phyloP scores from a whole-genome alignment of 2,888 invertebrate species.

The Aporophyla lueneburgensis region DNA sequence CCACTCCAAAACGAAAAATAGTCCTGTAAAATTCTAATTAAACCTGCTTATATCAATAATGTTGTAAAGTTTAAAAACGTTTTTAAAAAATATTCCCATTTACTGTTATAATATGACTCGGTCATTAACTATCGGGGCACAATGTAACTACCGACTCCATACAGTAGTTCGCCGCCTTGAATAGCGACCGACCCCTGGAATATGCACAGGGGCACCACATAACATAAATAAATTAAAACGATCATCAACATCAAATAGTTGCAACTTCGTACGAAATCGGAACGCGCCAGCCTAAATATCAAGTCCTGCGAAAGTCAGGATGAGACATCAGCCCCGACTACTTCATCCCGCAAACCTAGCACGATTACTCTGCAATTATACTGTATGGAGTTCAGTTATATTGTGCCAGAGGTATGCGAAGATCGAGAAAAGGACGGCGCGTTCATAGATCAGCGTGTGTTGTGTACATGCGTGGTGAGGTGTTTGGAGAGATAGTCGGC shows the following conservation, averaged over 20 bases:
- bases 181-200: constrained; percentile 22
- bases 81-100: constrained; percentile 89
- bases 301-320: constrained; percentile 18
- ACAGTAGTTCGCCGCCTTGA: constrained; percentile 33
- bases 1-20: constrained; percentile 86
- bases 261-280: constrained; percentile 50
- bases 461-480: constrained; percentile 97
- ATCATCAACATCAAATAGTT: constrained; percentile 25
- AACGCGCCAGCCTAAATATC: constrained; percentile 67
- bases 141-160: constrained; percentile 55
- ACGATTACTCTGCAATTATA: constrained; percentile 29
- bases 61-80: constrained; percentile 88
- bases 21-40: constrained; percentile 86
- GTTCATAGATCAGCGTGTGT: constrained; percentile 90
- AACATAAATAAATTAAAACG: constrained; percentile 37
- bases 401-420: constrained; percentile 66
- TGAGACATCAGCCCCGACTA: constrained; percentile 37
- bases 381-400: constrained; percentile 58
- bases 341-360: constrained; percentile 22
- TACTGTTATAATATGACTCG: constrained; percentile 84
- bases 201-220: constrained; percentile 23
- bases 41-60: constrained; percentile 85
- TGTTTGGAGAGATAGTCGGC: constrained; percentile 98
- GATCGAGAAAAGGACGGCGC: constrained; percentile 78
- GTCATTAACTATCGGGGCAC: constrained; percentile 75